Percentiles rank a stretch among this genome's conserved stretches.
phyloP scores from a whole-genome alignment of 2,797 vertebrate species.

The Kryptolebias ocellatus region DNA sequence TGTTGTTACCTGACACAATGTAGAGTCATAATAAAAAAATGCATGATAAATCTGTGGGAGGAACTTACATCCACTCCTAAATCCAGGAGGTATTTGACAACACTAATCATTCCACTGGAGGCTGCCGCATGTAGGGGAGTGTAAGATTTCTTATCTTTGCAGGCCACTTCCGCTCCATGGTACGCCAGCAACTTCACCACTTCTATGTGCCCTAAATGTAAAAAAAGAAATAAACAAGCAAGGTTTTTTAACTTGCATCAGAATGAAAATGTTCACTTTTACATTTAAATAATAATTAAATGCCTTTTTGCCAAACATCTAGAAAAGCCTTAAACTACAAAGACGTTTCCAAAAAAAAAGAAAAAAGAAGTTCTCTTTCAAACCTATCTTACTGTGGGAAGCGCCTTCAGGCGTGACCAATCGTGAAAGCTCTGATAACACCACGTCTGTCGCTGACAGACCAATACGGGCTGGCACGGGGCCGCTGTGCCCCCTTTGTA shows the following conservation, averaged over 20 bases:
- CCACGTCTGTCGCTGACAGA: too few relatives aligned
- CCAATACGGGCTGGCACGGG: too few relatives aligned
- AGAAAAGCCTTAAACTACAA: background rate
- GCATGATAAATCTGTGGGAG: slow-evolving; percentile 14
- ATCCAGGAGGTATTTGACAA: slow-evolving; percentile 97
- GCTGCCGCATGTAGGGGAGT: slow-evolving; percentile 96
- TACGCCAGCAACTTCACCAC: slow-evolving; percentile 95
- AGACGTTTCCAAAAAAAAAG: background rate
- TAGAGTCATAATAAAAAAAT: background rate
- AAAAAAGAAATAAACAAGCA: background rate
- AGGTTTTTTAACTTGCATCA: too few relatives aligned
- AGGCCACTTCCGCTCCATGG: slow-evolving; percentile 94
- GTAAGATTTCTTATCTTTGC: slow-evolving; percentile 98
- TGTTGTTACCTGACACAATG: slow-evolving; percentile 1
- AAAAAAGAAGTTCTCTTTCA: too few relatives aligned
- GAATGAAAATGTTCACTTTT: background rate
- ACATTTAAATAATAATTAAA: background rate
- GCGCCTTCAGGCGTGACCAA: too few relatives aligned
- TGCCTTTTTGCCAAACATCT: background rate
- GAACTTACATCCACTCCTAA: slow-evolving; percentile 94
- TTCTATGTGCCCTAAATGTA: slow-evolving; percentile 90
- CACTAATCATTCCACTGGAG: slow-evolving; percentile 96
- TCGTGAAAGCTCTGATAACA: too few relatives aligned
- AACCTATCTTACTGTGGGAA: too few relatives aligned
- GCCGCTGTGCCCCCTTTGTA: too few relatives aligned